Evolutionary conservation across 2,888 invertebrate species (phyloP), one percentile per base, ranked within the genome.

Genomic region (Cepaea hortensis): DNA sequence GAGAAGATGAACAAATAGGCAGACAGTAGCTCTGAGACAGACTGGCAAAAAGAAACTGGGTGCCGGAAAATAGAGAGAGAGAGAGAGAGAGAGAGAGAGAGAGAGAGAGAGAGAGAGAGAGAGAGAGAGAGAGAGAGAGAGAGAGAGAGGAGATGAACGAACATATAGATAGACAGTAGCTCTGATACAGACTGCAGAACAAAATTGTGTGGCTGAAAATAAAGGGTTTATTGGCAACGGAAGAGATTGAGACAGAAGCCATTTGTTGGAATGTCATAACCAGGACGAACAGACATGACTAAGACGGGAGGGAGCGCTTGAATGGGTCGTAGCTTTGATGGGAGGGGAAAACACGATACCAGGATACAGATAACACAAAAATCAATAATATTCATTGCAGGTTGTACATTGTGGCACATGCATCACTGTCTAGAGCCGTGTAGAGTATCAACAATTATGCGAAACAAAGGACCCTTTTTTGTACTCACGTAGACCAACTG

Each of bases 351-450:
- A 55, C 55, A 55, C 6, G 55, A 11, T 55, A 55, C 11, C 7
- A 55, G 23, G 73, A 15, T 65, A 50, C 18, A 18, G n/a, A 20
- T 48, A 70, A 68, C 70, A 82, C 55, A 72, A 73, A 83, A 73
- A 83, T 83, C 72, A 73, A 83, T 83, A 83, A 61, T 73, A 83
- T 75, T 73, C 75, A 83, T 83, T 68, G 70, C 81, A 77, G 55
- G 46, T 68, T 68, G 48, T 81, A 70, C 70, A 55, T 48, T 81
- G 48, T 50, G 68, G 70, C 81, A 81, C 48, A 81, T 70, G 70
- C 23, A 48, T 13, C 50, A 48, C 18, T 15, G 20, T 65, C 65
- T 62, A 15, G 18, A 80, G 65, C 20, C 46, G 55, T 35, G 80
- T 18, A 55, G 48, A 11, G 48, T 81, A 81, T 70, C 68, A 81